Conservation (phyloP, 2,797 vertebrate species). For the Trematomus bernacchii region DNA sequence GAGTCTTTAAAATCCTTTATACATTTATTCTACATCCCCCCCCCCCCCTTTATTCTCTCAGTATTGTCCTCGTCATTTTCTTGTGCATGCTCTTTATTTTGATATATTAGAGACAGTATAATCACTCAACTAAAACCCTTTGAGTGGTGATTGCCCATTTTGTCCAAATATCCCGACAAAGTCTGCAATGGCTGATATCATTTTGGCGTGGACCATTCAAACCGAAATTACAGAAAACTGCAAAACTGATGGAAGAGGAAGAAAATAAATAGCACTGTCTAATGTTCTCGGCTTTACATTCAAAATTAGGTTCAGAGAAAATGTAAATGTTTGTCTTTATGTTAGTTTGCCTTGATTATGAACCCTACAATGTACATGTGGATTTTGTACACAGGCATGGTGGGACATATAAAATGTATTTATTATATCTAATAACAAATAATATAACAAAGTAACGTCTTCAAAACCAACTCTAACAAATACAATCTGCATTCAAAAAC, state of each 20-base stretch:
- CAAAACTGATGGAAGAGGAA: too few relatives aligned
- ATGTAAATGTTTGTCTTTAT: neutral
- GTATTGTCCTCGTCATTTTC: constrained; percentile 66
- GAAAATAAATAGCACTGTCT: too few relatives aligned
- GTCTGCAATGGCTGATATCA: constrained; percentile 26
- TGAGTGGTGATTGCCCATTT: constrained; percentile 47
- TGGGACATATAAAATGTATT: neutral
- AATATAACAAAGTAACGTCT: too few relatives aligned
- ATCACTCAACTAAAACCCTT: constrained; percentile 57
- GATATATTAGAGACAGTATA: constrained; percentile 54
- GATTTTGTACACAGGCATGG: neutral
- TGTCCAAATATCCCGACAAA: constrained; percentile 40
- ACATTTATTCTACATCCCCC: constrained; percentile 64
- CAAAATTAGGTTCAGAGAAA: neutral
- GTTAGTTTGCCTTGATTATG: neutral
- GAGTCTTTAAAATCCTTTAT: constrained; percentile 85
- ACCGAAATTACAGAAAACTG: too few relatives aligned
- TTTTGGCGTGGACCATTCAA: constrained; percentile 17
- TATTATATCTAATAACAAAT: too few relatives aligned
- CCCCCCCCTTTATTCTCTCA: constrained; percentile 8
- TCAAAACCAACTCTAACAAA: too few relatives aligned
- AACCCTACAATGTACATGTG: neutral
- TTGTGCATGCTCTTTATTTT: constrained; percentile 52
- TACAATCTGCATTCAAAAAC: too few relatives aligned
- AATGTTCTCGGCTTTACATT: too few relatives aligned